These are phyloP conservation scores for Glossosoma conforme DNA, from an alignment of 1,140 invertebrate species.

Conservation along the genomic window DNA sequence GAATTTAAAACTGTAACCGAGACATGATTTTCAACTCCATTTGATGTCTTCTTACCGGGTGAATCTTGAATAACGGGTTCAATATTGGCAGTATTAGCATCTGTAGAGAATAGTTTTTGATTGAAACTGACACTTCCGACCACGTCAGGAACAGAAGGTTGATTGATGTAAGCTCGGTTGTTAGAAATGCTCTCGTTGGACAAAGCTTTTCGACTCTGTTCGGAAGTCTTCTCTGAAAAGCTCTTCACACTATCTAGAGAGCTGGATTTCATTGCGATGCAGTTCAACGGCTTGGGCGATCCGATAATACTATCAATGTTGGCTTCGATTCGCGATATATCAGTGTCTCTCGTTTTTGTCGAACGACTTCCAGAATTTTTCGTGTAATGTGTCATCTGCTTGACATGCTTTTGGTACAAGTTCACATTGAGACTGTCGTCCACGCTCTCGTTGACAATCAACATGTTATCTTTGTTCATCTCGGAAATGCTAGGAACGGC, in stretches of 20 bases:
- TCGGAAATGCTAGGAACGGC: conserved; percentile 13
- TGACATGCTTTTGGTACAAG: conserved; percentile 12
- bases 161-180: conserved; percentile 33
- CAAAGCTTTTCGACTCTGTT: conserved; percentile 44
- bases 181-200: conserved; percentile 46
- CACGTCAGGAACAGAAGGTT: conserved; percentile 20
- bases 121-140: conserved; percentile 27
- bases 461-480: conserved; percentile 14
- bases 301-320: conserved; percentile 52
- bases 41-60: too few species aligned
- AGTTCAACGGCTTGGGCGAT: conserved; percentile 46
- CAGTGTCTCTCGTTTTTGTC: conserved; percentile 24
- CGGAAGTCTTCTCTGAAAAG: conserved; percentile 43
- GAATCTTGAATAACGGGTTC: too few species aligned
- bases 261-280: conserved; percentile 48
- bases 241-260: conserved; percentile 56
- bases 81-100: neutral
- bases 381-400: conserved; percentile 19
- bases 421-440: conserved; percentile 7
- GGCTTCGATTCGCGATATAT: conserved; percentile 37
- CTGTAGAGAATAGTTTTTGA: conserved; percentile 15
- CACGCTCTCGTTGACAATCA: conserved; percentile 10
- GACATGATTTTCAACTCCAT: conserved; percentile 16
- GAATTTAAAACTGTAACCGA: conserved; percentile 19
- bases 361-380: conserved; percentile 19